phyloP scores from a whole-genome alignment of 1,140 invertebrate species.

The Hycleus cichorii region DNA sequence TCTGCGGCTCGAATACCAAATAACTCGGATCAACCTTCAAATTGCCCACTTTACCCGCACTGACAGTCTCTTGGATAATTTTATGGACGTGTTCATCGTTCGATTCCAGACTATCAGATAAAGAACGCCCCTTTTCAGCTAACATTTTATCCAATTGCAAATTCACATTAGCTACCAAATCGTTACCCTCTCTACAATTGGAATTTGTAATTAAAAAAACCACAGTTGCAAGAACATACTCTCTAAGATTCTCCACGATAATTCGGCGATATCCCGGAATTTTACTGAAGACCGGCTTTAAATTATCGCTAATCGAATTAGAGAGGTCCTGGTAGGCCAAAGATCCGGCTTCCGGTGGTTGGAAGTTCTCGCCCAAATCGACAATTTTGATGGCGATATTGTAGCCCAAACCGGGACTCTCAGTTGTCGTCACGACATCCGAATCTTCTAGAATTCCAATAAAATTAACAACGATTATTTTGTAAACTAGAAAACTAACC shows the following conservation, averaged over 20 bases:
- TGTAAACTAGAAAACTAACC: constrained; percentile 19
- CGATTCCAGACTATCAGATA: constrained; percentile 44
- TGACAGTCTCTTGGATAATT: constrained; percentile 59
- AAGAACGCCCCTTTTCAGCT: constrained; percentile 50
- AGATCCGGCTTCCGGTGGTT: constrained; percentile 57
- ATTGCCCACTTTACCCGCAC: constrained; percentile 63
- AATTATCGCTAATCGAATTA: constrained; percentile 55
- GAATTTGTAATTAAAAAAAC: background rate
- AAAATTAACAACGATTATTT: constrained; percentile 4
- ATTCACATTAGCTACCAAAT: constrained; percentile 58
- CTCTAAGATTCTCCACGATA: constrained; percentile 60
- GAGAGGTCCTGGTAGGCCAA: constrained; percentile 67
- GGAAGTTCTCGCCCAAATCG: constrained; percentile 68
- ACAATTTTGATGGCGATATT: constrained; percentile 66
- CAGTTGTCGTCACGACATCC: constrained; percentile 50
- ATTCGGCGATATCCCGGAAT: constrained; percentile 68
- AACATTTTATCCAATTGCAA: constrained; percentile 58
- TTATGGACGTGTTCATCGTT: constrained; percentile 40
- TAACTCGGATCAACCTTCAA: constrained; percentile 71
- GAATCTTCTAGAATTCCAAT: constrained; percentile 39
- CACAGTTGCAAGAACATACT: constrained; percentile 47
- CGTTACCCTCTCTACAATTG: constrained; percentile 46
- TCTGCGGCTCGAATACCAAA: constrained; percentile 57
- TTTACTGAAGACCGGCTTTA: constrained; percentile 54
- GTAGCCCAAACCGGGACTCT: constrained; percentile 58